phyloP scores from a whole-genome alignment of 2,888 invertebrate species.

The Hermaeophaga mercurialis region DNA sequence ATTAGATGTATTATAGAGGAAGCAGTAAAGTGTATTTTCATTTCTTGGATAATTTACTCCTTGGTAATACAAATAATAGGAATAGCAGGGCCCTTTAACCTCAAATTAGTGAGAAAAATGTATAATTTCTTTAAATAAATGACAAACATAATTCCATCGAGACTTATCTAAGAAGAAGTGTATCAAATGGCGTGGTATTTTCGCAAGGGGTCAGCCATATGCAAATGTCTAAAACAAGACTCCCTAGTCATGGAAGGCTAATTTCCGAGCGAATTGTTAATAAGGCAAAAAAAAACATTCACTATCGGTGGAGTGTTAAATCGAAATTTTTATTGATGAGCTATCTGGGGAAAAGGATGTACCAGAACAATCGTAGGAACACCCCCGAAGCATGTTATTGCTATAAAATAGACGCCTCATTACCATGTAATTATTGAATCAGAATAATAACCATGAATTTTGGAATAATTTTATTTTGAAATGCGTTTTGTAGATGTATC shows the following conservation, averaged over 20 bases:
- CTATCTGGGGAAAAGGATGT: conserved; percentile 31
- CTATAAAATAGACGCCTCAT: conserved; percentile 13
- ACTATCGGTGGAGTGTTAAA: conserved; percentile 30
- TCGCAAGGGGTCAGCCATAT: too few species aligned
- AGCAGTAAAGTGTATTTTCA: too few species aligned
- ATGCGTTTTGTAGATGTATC: conserved; percentile 18
- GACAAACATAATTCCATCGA: too few species aligned
- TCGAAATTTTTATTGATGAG: conserved; percentile 31
- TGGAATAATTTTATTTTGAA: conserved; percentile 15
- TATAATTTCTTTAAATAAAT: too few species aligned
- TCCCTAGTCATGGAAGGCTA: conserved; percentile 17
- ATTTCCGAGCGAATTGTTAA: conserved; percentile 22
- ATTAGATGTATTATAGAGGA: too few species aligned
- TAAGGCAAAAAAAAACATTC: conserved; percentile 20
- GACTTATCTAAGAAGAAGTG: too few species aligned
- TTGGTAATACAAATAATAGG: too few species aligned
- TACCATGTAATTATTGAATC: conserved; percentile 24
- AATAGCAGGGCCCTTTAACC: too few species aligned
- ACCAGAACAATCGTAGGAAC: conserved; percentile 23
- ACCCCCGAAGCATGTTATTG: conserved; percentile 17
- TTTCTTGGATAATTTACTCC: too few species aligned
- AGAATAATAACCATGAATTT: conserved; percentile 19
- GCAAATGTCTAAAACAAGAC: conserved; percentile 2
- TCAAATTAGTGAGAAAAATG: too few species aligned
- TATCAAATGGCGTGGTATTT: too few species aligned